phyloP scores from a whole-genome alignment of 2,797 vertebrate genomes.

The Rhodeus uyekii region DNA sequence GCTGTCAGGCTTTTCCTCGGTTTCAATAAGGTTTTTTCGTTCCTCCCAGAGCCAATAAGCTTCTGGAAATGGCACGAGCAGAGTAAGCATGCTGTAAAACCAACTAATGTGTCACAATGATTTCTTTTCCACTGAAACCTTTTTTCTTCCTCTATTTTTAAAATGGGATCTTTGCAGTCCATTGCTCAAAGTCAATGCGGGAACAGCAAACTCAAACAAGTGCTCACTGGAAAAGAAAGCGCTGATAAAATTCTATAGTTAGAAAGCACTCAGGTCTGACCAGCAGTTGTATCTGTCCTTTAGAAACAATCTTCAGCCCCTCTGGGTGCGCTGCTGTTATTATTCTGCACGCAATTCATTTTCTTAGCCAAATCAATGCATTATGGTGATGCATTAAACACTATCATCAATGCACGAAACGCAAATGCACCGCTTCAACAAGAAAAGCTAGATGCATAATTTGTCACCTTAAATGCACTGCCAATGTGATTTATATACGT shows the following conservation, averaged over 20 bases:
- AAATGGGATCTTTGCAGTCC: slow-evolving; percentile 33
- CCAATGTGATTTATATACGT: not conserved
- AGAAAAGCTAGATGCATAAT: not conserved
- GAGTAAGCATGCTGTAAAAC: not conserved
- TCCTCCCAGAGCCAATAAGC: not conserved
- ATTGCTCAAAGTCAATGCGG: slow-evolving; percentile 32
- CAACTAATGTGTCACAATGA: slow-evolving; percentile 34
- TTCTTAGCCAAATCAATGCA: slow-evolving; percentile 32
- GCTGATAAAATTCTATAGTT: slow-evolving; percentile 29
- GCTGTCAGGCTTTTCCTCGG: not conserved
- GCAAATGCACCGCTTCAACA: slow-evolving; percentile 8
- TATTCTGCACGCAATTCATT: slow-evolving; percentile 33
- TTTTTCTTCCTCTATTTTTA: slow-evolving; percentile 1
- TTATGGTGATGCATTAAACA: slow-evolving; percentile 17
- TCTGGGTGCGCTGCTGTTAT: not conserved
- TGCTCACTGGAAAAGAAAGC: slow-evolving; percentile 23
- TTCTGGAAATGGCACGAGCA: not conserved
- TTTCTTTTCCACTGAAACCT: slow-evolving; percentile 19
- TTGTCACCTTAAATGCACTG: not conserved
- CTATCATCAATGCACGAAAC: slow-evolving; percentile 25
- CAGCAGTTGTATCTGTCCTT: not conserved
- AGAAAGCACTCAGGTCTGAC: slow-evolving; percentile 27
- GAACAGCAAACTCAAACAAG: slow-evolving; percentile 32
- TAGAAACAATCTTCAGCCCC: not conserved
- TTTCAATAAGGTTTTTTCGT: not conserved